A percentile compares a stretch with the other conserved stretches of the same genome.
These are phyloP conservation scores for Myxocyprinus asiaticus DNA, from an alignment of 2,113 vertebrate genomes.

Conservation along the genomic window DNA sequence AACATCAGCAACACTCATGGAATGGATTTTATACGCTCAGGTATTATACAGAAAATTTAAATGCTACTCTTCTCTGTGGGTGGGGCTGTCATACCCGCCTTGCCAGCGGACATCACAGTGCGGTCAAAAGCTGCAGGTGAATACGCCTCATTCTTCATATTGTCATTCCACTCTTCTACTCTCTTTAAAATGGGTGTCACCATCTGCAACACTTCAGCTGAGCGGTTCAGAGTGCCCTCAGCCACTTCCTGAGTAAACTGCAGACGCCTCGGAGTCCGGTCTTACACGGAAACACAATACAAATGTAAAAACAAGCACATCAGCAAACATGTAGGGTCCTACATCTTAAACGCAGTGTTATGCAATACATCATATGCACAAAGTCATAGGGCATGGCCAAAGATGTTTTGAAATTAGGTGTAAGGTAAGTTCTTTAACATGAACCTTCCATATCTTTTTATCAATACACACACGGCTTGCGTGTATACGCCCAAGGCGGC, in stretches of 20 bases:
- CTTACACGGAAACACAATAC: conserved; percentile 58
- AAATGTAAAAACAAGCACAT: not conserved
- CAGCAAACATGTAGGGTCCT: not conserved
- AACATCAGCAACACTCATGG: not conserved
- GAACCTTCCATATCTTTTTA: too few relatives aligned
- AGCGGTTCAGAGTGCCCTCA: conserved; percentile 76
- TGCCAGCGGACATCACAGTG: conserved; percentile 81
- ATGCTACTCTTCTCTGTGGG: not conserved
- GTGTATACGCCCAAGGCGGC: too few relatives aligned
- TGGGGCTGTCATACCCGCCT: conserved; percentile 78
- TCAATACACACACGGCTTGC: too few relatives aligned
- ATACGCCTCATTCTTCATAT: conserved; percentile 82
- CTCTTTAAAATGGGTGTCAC: conserved; percentile 78
- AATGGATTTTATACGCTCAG: not conserved
- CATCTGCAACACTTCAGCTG: conserved; percentile 73
- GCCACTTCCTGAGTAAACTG: conserved; percentile 76
- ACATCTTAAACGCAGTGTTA: too few relatives aligned
- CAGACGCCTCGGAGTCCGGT: conserved; percentile 76
- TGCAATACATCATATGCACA: too few relatives aligned
- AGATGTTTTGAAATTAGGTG: too few relatives aligned
- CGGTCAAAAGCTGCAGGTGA: conserved; percentile 79
- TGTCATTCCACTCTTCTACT: conserved; percentile 82
- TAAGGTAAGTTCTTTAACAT: too few relatives aligned
- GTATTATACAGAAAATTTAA: not conserved
- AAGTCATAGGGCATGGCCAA: too few relatives aligned